Evolutionary conservation across 2,113 vertebrate species (phyloP).

Genomic region (Pseudorhombus dupliciocellatus): DNA sequence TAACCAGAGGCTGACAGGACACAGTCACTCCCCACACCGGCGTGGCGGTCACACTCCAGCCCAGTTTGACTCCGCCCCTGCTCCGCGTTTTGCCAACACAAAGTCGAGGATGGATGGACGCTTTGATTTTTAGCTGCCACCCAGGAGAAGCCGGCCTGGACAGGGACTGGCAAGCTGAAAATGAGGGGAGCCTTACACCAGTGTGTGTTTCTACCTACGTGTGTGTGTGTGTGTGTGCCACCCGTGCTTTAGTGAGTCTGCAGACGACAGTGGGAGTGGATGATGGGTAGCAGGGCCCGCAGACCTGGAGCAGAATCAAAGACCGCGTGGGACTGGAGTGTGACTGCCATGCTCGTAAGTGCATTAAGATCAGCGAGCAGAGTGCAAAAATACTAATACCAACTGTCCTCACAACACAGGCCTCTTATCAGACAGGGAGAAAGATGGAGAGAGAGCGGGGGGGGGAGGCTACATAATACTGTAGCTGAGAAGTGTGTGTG

Average conservation of each 20-base stretch:
- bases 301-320: conserved; percentile 59
- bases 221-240: conserved; percentile 46
- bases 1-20: conserved; percentile 76
- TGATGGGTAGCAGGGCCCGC: conserved; percentile 47
- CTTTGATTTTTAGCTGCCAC: conserved; percentile 67
- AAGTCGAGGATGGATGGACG: conserved; percentile 46
- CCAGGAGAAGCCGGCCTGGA: conserved; percentile 55
- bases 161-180: conserved; percentile 45
- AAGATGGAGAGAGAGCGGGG: conserved; percentile 9
- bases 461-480: conserved; percentile 45
- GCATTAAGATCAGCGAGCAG: conserved; percentile 81
- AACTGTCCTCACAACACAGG: conserved; percentile 78
- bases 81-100: conserved; percentile 51
- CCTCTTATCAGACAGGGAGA: conserved; percentile 70
- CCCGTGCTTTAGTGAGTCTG: conserved; percentile 56
- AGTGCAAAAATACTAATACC: conserved; percentile 85
- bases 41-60: conserved; percentile 68
- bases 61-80: conserved; percentile 21
- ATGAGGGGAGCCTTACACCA: conserved; percentile 16
- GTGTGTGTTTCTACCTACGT: conserved; percentile 16
- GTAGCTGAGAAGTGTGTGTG: conserved; percentile 52
- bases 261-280: conserved; percentile 44
- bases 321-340: conserved; percentile 62
- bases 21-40: conserved; percentile 77
- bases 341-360: conserved; percentile 73